Percentiles rank a stretch among this genome's conserved stretches.
phyloP scores from a whole-genome alignment of 1,140 invertebrate species.

The Formica selysi region DNA sequence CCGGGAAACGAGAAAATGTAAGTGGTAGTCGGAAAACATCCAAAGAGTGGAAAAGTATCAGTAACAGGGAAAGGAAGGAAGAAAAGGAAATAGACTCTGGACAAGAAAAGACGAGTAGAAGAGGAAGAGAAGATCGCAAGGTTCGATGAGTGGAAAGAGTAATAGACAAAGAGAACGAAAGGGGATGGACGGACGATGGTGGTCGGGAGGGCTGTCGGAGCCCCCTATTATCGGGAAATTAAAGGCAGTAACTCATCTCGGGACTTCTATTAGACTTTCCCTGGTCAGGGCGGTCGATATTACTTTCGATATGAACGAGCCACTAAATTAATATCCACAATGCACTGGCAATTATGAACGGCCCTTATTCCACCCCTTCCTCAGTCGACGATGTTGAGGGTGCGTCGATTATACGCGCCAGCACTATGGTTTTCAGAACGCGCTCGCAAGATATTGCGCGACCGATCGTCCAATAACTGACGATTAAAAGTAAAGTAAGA shows the following conservation, averaged over 20 bases:
- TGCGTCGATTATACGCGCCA: slow-evolving; percentile 55
- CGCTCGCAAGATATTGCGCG: slow-evolving; percentile 29
- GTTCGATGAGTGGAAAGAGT: slow-evolving; percentile 29
- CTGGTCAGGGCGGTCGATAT: slow-evolving; percentile 83
- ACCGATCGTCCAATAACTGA: slow-evolving; percentile 35
- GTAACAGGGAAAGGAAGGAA: not conserved
- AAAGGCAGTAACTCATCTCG: slow-evolving; percentile 85
- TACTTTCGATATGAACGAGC: slow-evolving; percentile 86
- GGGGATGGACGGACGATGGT: slow-evolving; percentile 49
- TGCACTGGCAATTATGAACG: slow-evolving; percentile 84
- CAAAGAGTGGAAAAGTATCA: slow-evolving; percentile 2
- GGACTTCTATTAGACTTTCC: slow-evolving; percentile 85
- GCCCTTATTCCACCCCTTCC: slow-evolving; percentile 72
- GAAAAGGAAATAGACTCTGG: not conserved
- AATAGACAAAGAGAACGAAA: slow-evolving; percentile 65
- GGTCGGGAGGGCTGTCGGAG: slow-evolving; percentile 74
- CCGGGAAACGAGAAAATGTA: slow-evolving; percentile 15
- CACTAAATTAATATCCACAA: slow-evolving; percentile 86
- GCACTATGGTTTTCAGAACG: slow-evolving; percentile 41
- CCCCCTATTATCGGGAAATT: slow-evolving; percentile 85
- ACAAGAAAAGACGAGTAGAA: slow-evolving; percentile 5
- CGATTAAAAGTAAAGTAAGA: slow-evolving; percentile 20
- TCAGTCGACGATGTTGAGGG: slow-evolving; percentile 55
- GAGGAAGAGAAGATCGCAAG: slow-evolving; percentile 41
- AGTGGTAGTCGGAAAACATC: slow-evolving; percentile 31